These are phyloP conservation scores for Junonia oenone DNA, from an alignment of 2,888 invertebrate species.

Conservation along the genomic window DNA sequence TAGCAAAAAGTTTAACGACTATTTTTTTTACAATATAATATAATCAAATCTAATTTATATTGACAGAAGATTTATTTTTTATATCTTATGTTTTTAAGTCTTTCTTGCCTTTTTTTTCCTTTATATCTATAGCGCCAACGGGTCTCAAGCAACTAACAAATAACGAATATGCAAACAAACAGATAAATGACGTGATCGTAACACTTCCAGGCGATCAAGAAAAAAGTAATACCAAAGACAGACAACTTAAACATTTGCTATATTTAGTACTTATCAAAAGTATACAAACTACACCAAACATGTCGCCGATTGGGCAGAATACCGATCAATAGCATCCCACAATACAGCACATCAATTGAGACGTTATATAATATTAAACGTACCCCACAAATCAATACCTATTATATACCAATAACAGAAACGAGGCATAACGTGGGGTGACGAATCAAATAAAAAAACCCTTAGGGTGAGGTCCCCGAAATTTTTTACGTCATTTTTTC, in stretches of 20 bases:
- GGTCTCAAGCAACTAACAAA: too few species aligned
- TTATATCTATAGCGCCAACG: too few species aligned
- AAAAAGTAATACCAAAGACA: too few species aligned
- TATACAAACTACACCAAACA: background rate
- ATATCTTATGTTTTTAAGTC: too few species aligned
- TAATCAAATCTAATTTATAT: too few species aligned
- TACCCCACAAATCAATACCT: constrained; percentile 56
- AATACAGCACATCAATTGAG: background rate
- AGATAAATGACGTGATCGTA: too few species aligned
- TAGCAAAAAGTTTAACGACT: too few species aligned
- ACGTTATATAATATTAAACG: constrained; percentile 17
- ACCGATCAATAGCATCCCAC: background rate
- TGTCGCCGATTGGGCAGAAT: background rate
- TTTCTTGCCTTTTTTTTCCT: too few species aligned
- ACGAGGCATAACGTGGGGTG: constrained; percentile 54
- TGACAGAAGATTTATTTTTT: too few species aligned
- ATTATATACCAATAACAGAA: constrained; percentile 59
- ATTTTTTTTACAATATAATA: too few species aligned
- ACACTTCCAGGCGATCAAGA: background rate
- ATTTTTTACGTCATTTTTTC: constrained; percentile 42
- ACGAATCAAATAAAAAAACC: constrained; percentile 43
- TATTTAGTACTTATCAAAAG: too few species aligned
- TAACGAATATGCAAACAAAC: too few species aligned
- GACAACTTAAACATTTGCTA: background rate
- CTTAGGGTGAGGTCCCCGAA: constrained; percentile 52